Percentiles rank a stretch among this genome's conserved stretches.
Conservation (phyloP, 1,140 invertebrate species). For the Polypedilum vanderplanki region DNA sequence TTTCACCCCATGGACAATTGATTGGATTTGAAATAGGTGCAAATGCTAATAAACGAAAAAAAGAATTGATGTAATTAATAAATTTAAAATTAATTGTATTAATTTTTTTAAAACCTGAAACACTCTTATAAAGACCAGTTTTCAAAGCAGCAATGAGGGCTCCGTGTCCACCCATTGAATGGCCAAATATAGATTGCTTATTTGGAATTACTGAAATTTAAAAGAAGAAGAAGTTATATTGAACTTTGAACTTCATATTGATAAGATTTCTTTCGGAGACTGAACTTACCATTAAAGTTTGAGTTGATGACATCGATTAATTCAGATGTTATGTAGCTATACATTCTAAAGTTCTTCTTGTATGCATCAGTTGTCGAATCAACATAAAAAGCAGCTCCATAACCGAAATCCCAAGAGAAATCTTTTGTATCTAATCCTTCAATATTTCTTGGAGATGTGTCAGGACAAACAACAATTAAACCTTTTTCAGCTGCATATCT, state of each 20-base stretch:
- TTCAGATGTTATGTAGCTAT: conserved; percentile 90
- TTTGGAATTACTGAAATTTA: conserved; percentile 44
- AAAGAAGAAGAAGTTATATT: too few species aligned
- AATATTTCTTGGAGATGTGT: conserved; percentile 92
- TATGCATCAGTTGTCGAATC: conserved; percentile 88
- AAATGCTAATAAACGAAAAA: too few species aligned
- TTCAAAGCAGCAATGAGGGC: conserved; percentile 87
- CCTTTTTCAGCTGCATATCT: conserved; percentile 65
- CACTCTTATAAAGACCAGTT: conserved; percentile 80
- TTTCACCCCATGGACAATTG: conserved; percentile 78
- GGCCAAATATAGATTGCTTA: conserved; percentile 75
- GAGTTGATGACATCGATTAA: conserved; percentile 67
- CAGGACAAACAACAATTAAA: conserved; percentile 75
- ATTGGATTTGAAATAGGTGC: conserved; percentile 90
- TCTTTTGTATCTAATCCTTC: conserved; percentile 75
- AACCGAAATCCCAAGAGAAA: conserved; percentile 79
- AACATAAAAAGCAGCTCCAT: conserved; percentile 92
- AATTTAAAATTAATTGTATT: too few species aligned
- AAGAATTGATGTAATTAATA: too few species aligned
- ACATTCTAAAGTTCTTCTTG: conserved; percentile 94
- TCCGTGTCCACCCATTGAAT: conserved; percentile 97
- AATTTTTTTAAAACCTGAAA: too few species aligned
- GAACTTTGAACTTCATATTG: background rate
- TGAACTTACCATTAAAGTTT: conserved; percentile 53
- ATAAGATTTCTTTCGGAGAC: background rate